Conservation (phyloP, 2,113 vertebrate genomes). For the Paratilapia polleni region DNA sequence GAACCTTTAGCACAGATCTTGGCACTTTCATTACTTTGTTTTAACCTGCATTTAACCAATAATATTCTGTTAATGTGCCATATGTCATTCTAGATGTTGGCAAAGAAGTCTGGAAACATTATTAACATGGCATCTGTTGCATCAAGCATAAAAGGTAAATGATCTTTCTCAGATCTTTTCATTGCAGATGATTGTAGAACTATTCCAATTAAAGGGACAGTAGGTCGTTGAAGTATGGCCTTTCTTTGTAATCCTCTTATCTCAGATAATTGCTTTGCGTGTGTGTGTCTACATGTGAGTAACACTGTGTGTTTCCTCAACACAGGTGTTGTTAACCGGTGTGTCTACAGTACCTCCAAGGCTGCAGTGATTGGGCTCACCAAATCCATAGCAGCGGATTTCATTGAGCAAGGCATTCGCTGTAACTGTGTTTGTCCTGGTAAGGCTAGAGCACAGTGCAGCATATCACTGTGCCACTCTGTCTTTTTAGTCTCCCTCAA, state of each 20-base stretch:
- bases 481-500: background rate
- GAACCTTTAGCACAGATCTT: background rate
- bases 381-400: slow-evolving; percentile 94
- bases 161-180: background rate
- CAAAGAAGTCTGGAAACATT: slow-evolving; percentile 90
- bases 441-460: slow-evolving; percentile 67
- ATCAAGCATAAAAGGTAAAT: slow-evolving; percentile 93
- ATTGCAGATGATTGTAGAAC: background rate
- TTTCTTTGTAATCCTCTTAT: slow-evolving; percentile 65
- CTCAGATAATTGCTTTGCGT: slow-evolving; percentile 37
- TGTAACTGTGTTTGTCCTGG: slow-evolving; percentile 96
- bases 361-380: slow-evolving; percentile 94
- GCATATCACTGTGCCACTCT: background rate
- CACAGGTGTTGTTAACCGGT: slow-evolving; percentile 90
- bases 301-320: slow-evolving; percentile 41
- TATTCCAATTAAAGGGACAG: slow-evolving; percentile 18
- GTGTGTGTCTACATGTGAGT: slow-evolving; percentile 20
- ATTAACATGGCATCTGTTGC: slow-evolving; percentile 97
- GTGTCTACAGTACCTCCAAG: slow-evolving; percentile 92
- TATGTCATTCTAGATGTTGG: slow-evolving; percentile 87
- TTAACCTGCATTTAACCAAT: background rate
- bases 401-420: slow-evolving; percentile 91
- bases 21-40: background rate
- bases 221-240: slow-evolving; percentile 37
- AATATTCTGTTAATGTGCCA: background rate